Base-by-base conservation (phyloP, 64 coral and sea anemone species). In the Montipora sp. region DNA sequence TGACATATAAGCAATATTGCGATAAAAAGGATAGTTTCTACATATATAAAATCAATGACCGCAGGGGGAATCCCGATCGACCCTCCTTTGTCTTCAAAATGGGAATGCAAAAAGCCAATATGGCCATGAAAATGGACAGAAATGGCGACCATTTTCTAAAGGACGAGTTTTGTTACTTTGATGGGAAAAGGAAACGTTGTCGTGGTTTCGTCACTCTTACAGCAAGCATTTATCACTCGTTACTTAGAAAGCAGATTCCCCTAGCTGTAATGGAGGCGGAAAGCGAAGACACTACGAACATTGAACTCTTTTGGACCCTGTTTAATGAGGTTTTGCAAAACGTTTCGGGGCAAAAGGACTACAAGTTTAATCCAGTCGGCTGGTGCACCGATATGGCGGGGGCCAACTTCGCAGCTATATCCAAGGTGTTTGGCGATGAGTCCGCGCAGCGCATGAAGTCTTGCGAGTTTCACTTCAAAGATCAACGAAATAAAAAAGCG, bases 1-100 rank as follows among this genome's bases (percentile, higher is more conserved):
- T 72, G 12, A 48, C 83, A 43, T 94, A 90, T 82, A 94, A 94
- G 36, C 79, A 94, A 19, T 94, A 90, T 77, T 58, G 63, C 22
- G 87, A 94, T 66, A 63, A 67, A 45, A 89, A 77, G 21, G 87
- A 94, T 76, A 55, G 71, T 2, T 86, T 76, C 53, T 94, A 94
- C 47, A 69, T 94, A 14, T 90, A 84, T 63, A 90, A 89, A 73
- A 89, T 90, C 44, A 94, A 94, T 47, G 87, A 94, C 68, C 79
- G 9, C 5, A 73, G 81, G 76, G 93, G 88, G 3, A 90, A 95
- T 63, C 93, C 88, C n/a, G 80, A 86, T n/a, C 24, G 24, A 90
- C 88, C 93, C 5, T 90, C 93, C 3, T 89, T 90, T 85, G 87
- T 94, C 3, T 90, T 94, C 61, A 94, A 94, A 90, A 84, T 80